Evolutionary conservation across 2,888 invertebrate genomes (phyloP), one percentile per base, ranked within the genome.

Genomic region (Dioctria rufipes): DNA sequence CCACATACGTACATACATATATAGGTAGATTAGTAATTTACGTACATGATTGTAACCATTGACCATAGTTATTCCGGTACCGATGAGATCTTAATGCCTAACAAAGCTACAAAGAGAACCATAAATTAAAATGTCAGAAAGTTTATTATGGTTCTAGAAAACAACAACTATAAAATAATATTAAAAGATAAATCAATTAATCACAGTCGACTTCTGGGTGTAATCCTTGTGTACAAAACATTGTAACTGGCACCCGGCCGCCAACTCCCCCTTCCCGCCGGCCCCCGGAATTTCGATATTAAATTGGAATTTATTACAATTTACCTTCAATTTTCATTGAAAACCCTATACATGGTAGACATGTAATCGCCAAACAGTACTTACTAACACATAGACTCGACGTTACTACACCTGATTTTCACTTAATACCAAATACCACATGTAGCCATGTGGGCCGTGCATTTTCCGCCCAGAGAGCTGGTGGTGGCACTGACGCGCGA

Each of bases 221-320:
- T 43, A 58, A 8, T 8, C 60, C 60, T 25, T 25, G 43, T 11
- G 42, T 2, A 5, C 3, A n/a, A 43, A 5, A 66, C 42, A 60
- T 42, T n/a, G 60, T 11, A 6, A 8, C 5, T n/a, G n/a, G 8
- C 40, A 11, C 4, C 60, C n/a, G 6, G n/a, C 13, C 5, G 25
- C 54, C 54, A 54, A 3, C 71, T 54, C 39, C 25, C 42, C 39
- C 39, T n/a, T 5, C 60, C 61, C 37, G n/a, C 25, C 25, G 25
- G 37, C 9, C 11, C 11, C 5, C 40, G n/a, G 49, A 78, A 66
- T 67, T 78, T 67, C 43, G 54, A 51, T 54, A 78, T 78, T 67
- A 66, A 78, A 78, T 67, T 78, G 66, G 66, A 78, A 67, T 78
- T 78, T 78, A 78, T 78, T 78, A 40, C 78, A 66, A 78, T 78